phyloP scores from a whole-genome alignment of 2,888 invertebrate genomes.

The Netelia virgata region DNA sequence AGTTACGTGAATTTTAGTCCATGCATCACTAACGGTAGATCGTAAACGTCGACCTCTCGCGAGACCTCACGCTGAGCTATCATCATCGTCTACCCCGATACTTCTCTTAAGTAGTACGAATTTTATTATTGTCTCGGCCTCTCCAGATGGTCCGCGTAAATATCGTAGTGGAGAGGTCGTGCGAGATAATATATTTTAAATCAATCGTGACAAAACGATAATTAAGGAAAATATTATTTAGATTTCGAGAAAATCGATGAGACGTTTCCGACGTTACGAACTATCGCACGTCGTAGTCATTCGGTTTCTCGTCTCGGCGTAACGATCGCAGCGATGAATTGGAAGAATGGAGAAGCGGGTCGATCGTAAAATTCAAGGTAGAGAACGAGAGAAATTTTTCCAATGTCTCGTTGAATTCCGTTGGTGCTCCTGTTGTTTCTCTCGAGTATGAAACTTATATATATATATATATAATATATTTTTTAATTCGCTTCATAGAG shows the following conservation, averaged over 20 bases:
- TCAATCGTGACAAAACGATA: no score
- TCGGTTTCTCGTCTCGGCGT: slow-evolving; percentile 37
- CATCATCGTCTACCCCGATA: not conserved
- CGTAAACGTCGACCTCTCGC: slow-evolving; percentile 33
- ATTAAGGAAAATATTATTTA: no score
- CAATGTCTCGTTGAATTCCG: slow-evolving; percentile 57
- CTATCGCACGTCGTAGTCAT: slow-evolving; percentile 43
- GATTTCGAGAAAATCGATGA: not conserved
- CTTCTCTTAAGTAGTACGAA: slow-evolving; percentile 12
- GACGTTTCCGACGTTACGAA: slow-evolving; percentile 38
- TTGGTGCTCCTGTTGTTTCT: slow-evolving; percentile 34
- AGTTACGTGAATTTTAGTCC: slow-evolving; percentile 28
- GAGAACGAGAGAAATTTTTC: slow-evolving; percentile 60
- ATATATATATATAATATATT: slow-evolving; percentile 37
- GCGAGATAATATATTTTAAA: not conserved
- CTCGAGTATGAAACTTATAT: slow-evolving; percentile 22
- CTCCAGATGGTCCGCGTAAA: not conserved
- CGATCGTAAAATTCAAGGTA: slow-evolving; percentile 65
- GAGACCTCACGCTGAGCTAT: slow-evolving; percentile 5
- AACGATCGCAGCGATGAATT: slow-evolving; percentile 57
- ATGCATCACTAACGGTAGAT: slow-evolving; percentile 28
- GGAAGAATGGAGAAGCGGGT: slow-evolving; percentile 66
- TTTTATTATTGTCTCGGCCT: slow-evolving; percentile 5
- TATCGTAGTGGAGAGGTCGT: not conserved
- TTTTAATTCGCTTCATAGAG: slow-evolving; percentile 24